A percentile compares a stretch with the other conserved stretches of the same genome.
Evolutionary conservation across 2,113 vertebrate genomes (phyloP).

Genomic region (Coturnix japonica): DNA sequence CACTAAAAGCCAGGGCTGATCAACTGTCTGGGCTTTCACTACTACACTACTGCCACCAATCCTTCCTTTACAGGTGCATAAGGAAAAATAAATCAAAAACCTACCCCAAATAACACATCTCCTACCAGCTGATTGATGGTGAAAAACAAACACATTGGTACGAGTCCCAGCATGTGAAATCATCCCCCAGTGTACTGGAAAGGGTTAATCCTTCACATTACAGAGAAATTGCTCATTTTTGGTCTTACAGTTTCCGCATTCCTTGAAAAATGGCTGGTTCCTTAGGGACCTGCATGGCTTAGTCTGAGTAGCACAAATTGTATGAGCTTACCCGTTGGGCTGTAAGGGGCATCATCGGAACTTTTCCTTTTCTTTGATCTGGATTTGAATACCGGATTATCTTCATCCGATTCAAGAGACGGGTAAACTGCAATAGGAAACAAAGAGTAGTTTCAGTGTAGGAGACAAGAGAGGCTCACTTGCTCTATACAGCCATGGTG

Average conservation of each 20-base stretch:
- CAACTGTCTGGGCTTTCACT: neutral
- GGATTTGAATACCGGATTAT: constrained; percentile 98
- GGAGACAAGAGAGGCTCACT: neutral
- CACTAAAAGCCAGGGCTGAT: neutral
- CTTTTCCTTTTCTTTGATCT: constrained; percentile 99
- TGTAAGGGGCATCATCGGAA: constrained; percentile 96
- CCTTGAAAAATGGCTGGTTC: neutral
- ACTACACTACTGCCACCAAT: neutral
- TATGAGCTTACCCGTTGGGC: constrained; percentile 87
- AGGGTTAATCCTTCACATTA: neutral
- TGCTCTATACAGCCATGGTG: neutral
- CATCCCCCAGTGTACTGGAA: neutral
- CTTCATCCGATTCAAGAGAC: constrained; percentile 96
- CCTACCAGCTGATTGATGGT: neutral
- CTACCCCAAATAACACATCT: neutral
- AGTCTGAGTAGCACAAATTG: neutral
- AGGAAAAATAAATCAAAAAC: neutral
- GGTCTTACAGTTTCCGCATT: neutral
- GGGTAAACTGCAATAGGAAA: constrained; percentile 87
- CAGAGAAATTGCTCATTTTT: neutral
- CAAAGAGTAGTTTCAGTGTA: constrained; percentile 8
- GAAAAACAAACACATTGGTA: neutral
- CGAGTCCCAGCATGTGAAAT: accelerated
- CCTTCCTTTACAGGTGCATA: neutral
- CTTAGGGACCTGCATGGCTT: neutral